phyloP scores from a whole-genome alignment of 2,113 vertebrate genomes.

The Cariama cristata region DNA sequence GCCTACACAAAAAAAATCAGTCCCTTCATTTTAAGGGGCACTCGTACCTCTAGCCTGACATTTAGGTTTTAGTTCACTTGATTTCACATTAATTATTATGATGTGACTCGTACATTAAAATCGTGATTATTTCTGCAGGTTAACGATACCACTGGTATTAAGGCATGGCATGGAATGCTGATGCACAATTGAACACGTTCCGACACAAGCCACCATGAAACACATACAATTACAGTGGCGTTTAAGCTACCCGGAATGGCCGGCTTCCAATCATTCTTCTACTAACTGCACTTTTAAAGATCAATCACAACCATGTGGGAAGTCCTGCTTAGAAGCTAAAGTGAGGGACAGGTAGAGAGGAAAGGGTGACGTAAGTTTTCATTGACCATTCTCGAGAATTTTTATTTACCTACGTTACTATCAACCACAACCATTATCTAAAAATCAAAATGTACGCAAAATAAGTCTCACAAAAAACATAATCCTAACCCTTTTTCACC shows the following conservation, averaged over 20 bases:
- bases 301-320: neutral
- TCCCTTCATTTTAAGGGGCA: neutral
- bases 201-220: rapidly evolving
- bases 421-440: rapidly evolving
- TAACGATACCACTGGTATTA: rapidly evolving
- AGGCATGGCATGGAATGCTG: rapidly evolving
- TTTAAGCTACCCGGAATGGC: neutral
- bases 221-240: rapidly evolving
- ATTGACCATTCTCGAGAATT: too few relatives aligned
- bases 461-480: neutral
- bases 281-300: neutral
- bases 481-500: too few relatives aligned
- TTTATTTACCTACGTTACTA: rapidly evolving
- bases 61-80: neutral
- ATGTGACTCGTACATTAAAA: neutral
- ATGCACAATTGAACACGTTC: rapidly evolving
- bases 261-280: neutral
- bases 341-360: neutral
- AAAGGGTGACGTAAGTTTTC: neutral
- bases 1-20: neutral
- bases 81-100: neutral
- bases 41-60: too few relatives aligned
- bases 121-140: neutral
- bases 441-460: rapidly evolving
- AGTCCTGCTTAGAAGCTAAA: neutral